A percentile compares a stretch with the other conserved stretches of the same genome.
Conservation (phyloP, 2,888 invertebrate species). For the Podotricha telesiphe region DNA sequence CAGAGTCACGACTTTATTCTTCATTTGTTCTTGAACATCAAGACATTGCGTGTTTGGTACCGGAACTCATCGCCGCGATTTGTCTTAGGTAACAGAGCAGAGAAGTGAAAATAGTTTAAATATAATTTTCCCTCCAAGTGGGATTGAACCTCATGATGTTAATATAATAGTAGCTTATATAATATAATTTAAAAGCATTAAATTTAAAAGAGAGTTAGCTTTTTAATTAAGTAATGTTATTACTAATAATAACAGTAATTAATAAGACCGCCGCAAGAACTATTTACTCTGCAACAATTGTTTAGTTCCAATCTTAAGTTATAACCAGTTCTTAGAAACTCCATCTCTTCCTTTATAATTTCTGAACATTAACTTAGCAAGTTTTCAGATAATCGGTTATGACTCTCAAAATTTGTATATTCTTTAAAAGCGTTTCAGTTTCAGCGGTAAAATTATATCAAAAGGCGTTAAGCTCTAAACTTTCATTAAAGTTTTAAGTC, state of each 20-base stretch:
- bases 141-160: no score
- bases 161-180: no score
- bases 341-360: slow-evolving; percentile 37
- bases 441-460: slow-evolving; percentile 5
- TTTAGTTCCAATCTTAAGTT: neutral
- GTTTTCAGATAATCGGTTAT: slow-evolving; percentile 36
- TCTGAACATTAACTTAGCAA: slow-evolving; percentile 31
- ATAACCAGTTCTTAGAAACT: neutral
- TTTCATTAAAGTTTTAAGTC: neutral
- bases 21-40: no score
- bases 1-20: no score
- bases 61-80: no score
- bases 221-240: neutral
- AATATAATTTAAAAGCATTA: neutral
- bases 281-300: neutral
- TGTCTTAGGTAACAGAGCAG: no score
- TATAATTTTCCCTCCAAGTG: no score
- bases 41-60: no score
- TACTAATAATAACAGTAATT: neutral
- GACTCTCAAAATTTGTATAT: slow-evolving; percentile 21
- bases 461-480: neutral
- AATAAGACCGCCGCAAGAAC: neutral
- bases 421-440: slow-evolving; percentile 29
- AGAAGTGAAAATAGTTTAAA: no score
- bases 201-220: no score